Conservation (phyloP, 2,797 vertebrate species). For the Buceros bicornis region DNA sequence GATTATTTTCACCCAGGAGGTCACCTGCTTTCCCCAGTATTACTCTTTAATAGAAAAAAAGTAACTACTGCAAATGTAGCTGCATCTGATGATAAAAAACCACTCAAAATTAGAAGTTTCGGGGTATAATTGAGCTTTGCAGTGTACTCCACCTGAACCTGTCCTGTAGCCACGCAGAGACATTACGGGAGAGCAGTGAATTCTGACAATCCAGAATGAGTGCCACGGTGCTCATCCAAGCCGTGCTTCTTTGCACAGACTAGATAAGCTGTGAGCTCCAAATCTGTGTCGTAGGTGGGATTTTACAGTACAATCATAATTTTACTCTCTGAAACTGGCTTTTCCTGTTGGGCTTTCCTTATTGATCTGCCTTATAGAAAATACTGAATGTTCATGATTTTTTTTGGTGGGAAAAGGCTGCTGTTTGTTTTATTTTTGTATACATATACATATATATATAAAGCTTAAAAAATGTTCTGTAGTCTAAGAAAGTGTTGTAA, state of each 20-base stretch:
- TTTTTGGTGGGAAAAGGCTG: background rate
- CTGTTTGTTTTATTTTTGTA: background rate
- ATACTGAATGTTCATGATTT: rapidly evolving
- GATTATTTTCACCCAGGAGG: background rate
- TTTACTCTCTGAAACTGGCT: background rate
- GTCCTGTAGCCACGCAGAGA: background rate
- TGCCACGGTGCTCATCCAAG: background rate
- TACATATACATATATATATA: no score
- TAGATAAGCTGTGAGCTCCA: background rate
- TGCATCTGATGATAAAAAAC: background rate
- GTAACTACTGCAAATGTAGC: background rate
- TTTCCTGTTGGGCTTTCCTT: background rate
- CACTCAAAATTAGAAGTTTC: background rate
- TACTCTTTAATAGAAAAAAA: background rate
- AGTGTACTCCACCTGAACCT: background rate
- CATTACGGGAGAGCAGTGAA: background rate
- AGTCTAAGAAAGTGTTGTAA: background rate
- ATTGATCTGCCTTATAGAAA: background rate
- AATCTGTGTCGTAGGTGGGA: background rate
- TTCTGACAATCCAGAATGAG: background rate
- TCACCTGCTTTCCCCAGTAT: background rate
- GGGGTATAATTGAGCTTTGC: background rate
- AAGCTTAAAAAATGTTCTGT: background rate
- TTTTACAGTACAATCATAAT: background rate
- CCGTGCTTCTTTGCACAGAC: background rate